Conservation (phyloP, 2,797 vertebrate species). For the Myiotriccus ornatus region DNA sequence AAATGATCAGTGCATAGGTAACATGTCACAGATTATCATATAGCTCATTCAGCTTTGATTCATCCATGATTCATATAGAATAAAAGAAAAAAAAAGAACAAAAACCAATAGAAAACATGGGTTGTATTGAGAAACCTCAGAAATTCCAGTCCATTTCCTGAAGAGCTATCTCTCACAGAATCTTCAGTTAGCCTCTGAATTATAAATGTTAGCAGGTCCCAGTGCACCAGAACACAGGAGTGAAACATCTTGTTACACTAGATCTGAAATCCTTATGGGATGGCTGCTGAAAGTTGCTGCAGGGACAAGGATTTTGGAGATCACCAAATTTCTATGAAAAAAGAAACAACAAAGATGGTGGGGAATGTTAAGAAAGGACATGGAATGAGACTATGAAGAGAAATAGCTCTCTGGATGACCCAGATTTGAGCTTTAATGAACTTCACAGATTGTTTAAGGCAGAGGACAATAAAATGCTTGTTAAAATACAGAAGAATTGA, state of each 20-base stretch:
- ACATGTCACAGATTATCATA: background rate
- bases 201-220: background rate
- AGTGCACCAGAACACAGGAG: background rate
- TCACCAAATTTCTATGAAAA: background rate
- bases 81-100: background rate
- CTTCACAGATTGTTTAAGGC: background rate
- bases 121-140: fast-evolving
- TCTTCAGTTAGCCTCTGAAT: background rate
- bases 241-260: background rate
- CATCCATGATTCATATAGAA: background rate
- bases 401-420: background rate
- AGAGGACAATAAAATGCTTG: background rate
- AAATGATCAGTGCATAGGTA: background rate
- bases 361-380: background rate
- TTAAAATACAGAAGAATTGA: background rate
- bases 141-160: background rate
- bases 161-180: background rate
- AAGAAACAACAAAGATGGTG: background rate
- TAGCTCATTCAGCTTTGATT: background rate
- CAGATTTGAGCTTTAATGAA: background rate
- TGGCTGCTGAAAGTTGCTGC: background rate
- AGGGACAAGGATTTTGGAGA: background rate
- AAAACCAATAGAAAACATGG: background rate
- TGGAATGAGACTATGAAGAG: background rate
- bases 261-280: background rate